Base-by-base conservation (phyloP, 2,888 invertebrate species). In the Slavum lentiscoides region DNA sequence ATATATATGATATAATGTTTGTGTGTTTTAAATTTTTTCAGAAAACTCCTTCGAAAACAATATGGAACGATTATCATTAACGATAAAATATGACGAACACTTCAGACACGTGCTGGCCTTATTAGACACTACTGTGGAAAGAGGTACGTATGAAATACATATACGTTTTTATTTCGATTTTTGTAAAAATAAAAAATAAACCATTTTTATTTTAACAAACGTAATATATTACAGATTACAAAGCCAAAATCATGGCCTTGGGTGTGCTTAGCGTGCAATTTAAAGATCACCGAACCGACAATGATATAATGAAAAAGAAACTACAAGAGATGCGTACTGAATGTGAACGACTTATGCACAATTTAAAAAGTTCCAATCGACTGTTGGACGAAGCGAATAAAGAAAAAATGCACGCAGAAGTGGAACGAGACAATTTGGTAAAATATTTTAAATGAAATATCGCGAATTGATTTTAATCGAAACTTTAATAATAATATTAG, bases 311-410 rank as follows among this genome's bases (percentile, higher is more conserved):
- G 80, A 80, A 80, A 9, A 64, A 80, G 58, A 64, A 66, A 66
- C 86, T 95, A 43, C 92, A 93, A 83, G 90, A 91, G 74, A 90
- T 92, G 6, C 90, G 92, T 59, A 89, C 90, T 30, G 92, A 93
- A 69, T 91, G 92, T 82, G 89, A 91, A 8, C 92, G 92, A 84
- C 89, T 94, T 84, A 94, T 95, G 85, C 91, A 91, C 6, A 94
- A 94, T 86, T 89, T 96, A 83, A 91, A 91, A 84, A 92, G 93
- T 86, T 94, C 94, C 0, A 89, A 95, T 80, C 92, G 92, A 84
- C 88, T 95, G 62, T 88, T 95, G 0, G 95, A 95, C 84, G 90
- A 91, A 82, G 95, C 96, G 85, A 93, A 92, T 84, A 90, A 91
- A 83, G 90, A 90, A 75, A 88, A 93, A 30, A 90, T 91, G 81